These are phyloP conservation scores for Phyllostomus hastatus DNA, from an alignment of 2,113 vertebrate species.

Conservation along the genomic window DNA sequence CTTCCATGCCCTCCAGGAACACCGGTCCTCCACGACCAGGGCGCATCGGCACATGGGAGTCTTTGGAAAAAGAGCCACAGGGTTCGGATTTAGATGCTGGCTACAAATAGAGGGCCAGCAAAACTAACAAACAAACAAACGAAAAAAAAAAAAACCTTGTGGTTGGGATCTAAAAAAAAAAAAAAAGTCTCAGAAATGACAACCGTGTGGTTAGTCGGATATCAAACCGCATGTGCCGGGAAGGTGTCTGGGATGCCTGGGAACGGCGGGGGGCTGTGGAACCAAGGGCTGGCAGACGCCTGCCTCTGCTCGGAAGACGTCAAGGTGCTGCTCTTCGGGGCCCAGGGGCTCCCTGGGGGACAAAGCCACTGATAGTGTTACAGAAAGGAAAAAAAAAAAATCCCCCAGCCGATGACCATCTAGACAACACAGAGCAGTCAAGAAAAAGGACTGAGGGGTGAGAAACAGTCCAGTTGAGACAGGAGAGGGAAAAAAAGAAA, in stretches of 20 bases:
- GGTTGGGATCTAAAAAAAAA: conserved; percentile 29
- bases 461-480: neutral
- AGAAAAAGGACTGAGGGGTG: neutral
- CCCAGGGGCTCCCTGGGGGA: conserved; percentile 16
- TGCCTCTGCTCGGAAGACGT: conserved; percentile 41
- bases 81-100: conserved; percentile 47
- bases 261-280: neutral
- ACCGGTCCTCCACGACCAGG: neutral
- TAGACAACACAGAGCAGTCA: neutral
- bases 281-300: neutral
- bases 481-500: neutral
- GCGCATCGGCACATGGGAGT: neutral
- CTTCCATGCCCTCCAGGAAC: neutral
- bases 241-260: conserved; percentile 16
- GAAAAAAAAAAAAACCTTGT: neutral
- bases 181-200: conserved; percentile 18
- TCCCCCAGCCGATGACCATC: neutral
- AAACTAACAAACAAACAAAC: conserved; percentile 32
- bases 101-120: conserved; percentile 43
- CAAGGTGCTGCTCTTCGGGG: conserved; percentile 19
- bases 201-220: conserved; percentile 20
- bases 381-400: conserved; percentile 32
- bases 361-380: conserved; percentile 27
- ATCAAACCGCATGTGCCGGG: conserved; percentile 5
- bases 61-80: neutral